These are phyloP conservation scores for Pangasianodon gigas DNA, from an alignment of 2,113 vertebrate species.

Conservation along the genomic window DNA sequence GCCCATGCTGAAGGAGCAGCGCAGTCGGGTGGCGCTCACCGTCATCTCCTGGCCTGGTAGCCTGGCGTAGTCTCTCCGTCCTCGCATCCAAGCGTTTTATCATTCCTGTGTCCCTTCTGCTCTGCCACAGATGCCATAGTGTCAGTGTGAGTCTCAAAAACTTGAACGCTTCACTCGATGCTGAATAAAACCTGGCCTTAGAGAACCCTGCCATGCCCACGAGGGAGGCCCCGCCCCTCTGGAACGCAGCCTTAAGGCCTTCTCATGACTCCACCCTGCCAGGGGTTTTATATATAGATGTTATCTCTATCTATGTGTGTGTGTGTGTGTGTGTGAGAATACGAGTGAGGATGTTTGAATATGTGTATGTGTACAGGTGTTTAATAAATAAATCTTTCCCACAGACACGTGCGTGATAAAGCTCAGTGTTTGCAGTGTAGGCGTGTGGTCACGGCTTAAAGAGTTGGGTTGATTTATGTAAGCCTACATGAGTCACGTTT, in stretches of 20 bases:
- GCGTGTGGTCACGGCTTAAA: not conserved
- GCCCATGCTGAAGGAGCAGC: constrained; percentile 97
- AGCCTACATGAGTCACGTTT: not conserved
- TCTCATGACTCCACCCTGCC: constrained; percentile 69
- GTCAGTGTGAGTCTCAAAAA: constrained; percentile 47
- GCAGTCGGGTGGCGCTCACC: constrained; percentile 92
- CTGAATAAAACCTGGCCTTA: constrained; percentile 68
- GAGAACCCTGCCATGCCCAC: constrained; percentile 69
- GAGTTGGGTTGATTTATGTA: not conserved
- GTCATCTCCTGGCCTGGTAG: constrained; percentile 98
- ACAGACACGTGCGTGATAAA: constrained; percentile 36
- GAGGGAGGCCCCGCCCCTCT: constrained; percentile 59
- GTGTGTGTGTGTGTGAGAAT: constrained; percentile 39
- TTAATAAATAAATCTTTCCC: constrained; percentile 68
- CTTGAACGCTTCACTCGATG: constrained; percentile 53
- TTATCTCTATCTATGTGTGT: constrained; percentile 60
- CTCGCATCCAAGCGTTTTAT: constrained; percentile 41
- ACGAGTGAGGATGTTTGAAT: constrained; percentile 43
- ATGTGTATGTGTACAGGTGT: constrained; percentile 53
- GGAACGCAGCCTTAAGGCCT: constrained; percentile 63
- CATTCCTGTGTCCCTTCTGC: constrained; percentile 37
- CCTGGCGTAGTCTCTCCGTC: constrained; percentile 71
- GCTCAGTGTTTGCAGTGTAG: not conserved
- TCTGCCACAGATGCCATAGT: constrained; percentile 50
- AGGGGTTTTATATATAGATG: constrained; percentile 72